Percentiles rank a stretch among this genome's conserved stretches.
phyloP scores from a whole-genome alignment of 2,797 vertebrate species.

The Psittacula echo region DNA sequence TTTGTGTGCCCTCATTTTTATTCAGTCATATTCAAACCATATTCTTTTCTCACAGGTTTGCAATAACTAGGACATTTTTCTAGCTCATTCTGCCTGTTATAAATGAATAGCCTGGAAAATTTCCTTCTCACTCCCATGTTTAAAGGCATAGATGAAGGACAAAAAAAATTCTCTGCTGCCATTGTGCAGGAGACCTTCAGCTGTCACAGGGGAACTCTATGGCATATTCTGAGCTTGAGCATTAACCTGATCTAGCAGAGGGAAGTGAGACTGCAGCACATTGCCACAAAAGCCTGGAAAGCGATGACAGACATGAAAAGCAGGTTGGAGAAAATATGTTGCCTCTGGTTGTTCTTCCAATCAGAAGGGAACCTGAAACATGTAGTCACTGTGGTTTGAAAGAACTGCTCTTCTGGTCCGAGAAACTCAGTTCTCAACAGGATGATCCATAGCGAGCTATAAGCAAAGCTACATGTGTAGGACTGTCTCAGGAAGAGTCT shows the following conservation, averaged over 20 bases:
- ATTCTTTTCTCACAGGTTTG: slow-evolving; percentile 38
- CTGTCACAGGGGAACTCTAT: neutral
- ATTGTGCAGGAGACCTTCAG: neutral
- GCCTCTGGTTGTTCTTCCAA: too few relatives aligned
- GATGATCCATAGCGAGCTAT: neutral
- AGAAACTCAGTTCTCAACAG: neutral
- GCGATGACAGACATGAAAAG: neutral
- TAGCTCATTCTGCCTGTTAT: slow-evolving; percentile 54
- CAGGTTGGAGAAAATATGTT: neutral
- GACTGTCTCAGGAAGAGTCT: neutral
- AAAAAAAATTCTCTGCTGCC: neutral
- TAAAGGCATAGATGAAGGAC: slow-evolving; percentile 62
- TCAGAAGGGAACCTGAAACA: neutral
- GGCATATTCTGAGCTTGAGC: neutral
- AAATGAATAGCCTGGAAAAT: slow-evolving; percentile 69
- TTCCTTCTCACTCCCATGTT: slow-evolving; percentile 42
- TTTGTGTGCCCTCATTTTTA: slow-evolving; percentile 63
- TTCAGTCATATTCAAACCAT: slow-evolving; percentile 58
- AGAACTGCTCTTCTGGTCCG: neutral
- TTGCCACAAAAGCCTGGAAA: neutral
- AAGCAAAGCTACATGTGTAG: neutral
- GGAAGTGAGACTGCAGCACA: neutral
- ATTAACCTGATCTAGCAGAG: neutral
- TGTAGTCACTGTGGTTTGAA: fast-evolving
- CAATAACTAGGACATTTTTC: slow-evolving; percentile 66